These are phyloP conservation scores for Didymodactylos carnosus DNA, from an alignment of 2,888 invertebrate genomes.

Conservation along the genomic window DNA sequence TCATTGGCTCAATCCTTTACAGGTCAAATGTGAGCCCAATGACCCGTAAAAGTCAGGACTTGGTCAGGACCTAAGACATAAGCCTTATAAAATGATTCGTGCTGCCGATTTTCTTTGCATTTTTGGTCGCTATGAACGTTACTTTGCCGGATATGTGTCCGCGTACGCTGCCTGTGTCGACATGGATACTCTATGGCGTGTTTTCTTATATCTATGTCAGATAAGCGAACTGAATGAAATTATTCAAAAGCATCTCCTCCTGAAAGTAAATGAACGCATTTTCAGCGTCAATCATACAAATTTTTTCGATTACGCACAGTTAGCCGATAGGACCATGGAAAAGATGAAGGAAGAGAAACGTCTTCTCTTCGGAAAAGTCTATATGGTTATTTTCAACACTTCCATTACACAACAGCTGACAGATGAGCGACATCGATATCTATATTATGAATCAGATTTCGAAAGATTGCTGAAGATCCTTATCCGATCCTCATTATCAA, in stretches of 20 bases:
- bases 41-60: too few relatives aligned
- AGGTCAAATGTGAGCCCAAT: too few relatives aligned
- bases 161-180: background rate
- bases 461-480: background rate
- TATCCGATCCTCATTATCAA: background rate
- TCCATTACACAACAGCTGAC: background rate
- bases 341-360: background rate
- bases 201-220: background rate
- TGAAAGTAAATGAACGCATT: background rate
- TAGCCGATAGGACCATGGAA: background rate
- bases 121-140: background rate
- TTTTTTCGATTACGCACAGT: background rate
- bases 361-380: background rate
- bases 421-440: background rate
- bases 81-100: background rate
- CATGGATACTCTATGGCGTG: background rate
- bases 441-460: background rate
- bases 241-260: background rate
- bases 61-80: background rate
- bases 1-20: too few relatives aligned
- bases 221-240: background rate
- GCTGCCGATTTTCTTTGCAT: background rate
- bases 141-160: background rate
- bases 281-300: background rate
- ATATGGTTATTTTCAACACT: background rate